phyloP scores from a whole-genome alignment of 1,140 invertebrate genomes.

The Drosophila novamexicana region DNA sequence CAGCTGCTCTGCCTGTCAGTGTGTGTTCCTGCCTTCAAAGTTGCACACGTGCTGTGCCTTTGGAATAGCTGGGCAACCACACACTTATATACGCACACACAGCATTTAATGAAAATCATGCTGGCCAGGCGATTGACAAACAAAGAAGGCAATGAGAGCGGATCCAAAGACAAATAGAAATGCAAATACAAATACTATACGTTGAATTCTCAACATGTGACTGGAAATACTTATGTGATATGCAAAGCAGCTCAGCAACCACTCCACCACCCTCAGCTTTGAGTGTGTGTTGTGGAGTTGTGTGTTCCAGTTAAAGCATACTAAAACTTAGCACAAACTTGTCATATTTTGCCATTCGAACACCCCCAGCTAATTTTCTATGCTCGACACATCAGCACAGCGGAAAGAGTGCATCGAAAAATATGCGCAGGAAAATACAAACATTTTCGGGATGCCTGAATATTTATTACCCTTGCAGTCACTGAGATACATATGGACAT shows the following conservation, averaged over 20 bases:
- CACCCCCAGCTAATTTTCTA: not conserved
- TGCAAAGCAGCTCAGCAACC: conserved; percentile 25
- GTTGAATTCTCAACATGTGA: conserved; percentile 25
- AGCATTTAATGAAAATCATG: conserved; percentile 42
- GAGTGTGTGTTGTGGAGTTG: no score
- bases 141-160: conserved; percentile 8
- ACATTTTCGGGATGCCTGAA: no score
- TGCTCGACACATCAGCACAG: not conserved
- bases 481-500: no score
- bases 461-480: no score
- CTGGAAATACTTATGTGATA: conserved; percentile 37
- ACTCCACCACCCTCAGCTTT: no score
- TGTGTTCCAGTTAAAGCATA: not conserved
- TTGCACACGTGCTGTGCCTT: conserved; percentile 30
- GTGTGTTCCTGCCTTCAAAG: conserved; percentile 13
- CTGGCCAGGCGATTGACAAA: conserved; percentile 30
- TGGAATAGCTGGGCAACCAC: conserved; percentile 1
- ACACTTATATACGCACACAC: not conserved
- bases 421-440: no score
- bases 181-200: conserved; percentile 19
- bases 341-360: conserved; percentile 21
- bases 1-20: not conserved
- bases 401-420: no score
- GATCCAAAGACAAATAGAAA: conserved; percentile 11
- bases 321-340: conserved; percentile 12